These are phyloP conservation scores for Drosophila neutralis DNA, from an alignment of 2,888 invertebrate genomes.

Conservation along the genomic window DNA sequence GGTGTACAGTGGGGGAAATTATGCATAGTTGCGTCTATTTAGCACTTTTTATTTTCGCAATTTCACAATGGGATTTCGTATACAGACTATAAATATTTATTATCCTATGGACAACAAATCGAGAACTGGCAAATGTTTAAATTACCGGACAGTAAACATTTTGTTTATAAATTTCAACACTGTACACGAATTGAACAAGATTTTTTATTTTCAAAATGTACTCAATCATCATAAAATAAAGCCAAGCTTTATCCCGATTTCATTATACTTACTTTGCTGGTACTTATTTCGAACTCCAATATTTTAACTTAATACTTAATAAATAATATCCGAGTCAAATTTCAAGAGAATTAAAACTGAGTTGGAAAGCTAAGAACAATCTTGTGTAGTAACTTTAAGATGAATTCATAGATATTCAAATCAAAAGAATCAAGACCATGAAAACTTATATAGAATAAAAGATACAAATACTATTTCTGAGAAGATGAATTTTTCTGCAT, in stretches of 20 bases:
- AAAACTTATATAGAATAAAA: neutral
- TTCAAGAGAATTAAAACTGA: neutral
- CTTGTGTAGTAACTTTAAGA: neutral
- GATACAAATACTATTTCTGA: neutral
- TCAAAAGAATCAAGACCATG: neutral
- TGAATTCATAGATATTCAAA: neutral
- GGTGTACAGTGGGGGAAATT: conserved; percentile 5
- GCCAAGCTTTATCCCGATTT: neutral
- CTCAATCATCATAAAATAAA: neutral
- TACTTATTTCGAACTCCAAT: neutral
- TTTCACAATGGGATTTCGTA: neutral
- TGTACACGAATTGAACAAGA: neutral
- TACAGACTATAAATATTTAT: conserved; percentile 5
- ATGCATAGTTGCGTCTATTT: conserved; percentile 14
- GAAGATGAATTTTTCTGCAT: neutral
- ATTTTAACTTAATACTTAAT: neutral
- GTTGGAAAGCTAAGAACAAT: neutral
- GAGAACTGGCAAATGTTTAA: neutral
- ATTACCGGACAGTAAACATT: neutral
- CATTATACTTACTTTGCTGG: neutral
- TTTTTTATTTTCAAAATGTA: neutral
- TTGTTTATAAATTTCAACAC: neutral
- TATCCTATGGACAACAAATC: conserved; percentile 9
- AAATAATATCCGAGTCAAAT: neutral
- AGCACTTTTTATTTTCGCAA: conserved; percentile 2